Evolutionary conservation across 1,140 invertebrate genomes (phyloP).

Genomic region (Drosophila obscura): DNA sequence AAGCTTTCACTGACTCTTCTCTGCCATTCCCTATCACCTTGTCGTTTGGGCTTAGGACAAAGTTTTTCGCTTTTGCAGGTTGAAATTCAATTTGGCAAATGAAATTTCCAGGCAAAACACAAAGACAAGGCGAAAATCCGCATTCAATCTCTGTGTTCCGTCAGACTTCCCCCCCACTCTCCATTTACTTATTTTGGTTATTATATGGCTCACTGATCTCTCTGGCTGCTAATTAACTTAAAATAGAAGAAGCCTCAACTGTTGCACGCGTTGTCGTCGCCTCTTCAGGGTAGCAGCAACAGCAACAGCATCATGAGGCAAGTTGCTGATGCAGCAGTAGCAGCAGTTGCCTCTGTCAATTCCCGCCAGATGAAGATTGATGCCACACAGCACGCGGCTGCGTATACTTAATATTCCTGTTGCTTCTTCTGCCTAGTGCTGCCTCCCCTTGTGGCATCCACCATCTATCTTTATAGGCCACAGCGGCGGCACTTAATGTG

Average conservation of each 20-base stretch:
- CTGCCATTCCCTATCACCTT: neutral
- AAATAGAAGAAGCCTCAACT: conserved; percentile 67
- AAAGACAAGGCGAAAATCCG: conserved; percentile 32
- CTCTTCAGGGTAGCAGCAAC: conserved; percentile 48
- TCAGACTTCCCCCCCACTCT: neutral
- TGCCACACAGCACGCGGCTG: conserved; percentile 50
- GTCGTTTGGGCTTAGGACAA: conserved; percentile 58
- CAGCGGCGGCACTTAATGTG: conserved; percentile 47
- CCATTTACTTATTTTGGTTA: conserved; percentile 42
- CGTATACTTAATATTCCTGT: conserved; percentile 50
- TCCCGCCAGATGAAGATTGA: conserved; percentile 63
- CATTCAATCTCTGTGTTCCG: conserved; percentile 25
- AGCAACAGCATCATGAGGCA: conserved; percentile 11
- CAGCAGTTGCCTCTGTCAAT: conserved; percentile 45
- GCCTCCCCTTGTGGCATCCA: conserved; percentile 1
- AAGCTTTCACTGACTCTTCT: conserved; percentile 45
- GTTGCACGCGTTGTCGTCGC: conserved; percentile 73
- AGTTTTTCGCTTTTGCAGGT: conserved; percentile 55
- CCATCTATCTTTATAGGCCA: conserved; percentile 38
- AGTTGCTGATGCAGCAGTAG: neutral
- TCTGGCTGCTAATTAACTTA: conserved; percentile 71
- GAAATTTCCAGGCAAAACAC: conserved; percentile 59
- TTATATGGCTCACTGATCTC: conserved; percentile 56
- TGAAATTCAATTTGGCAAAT: conserved; percentile 78
- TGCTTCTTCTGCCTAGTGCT: conserved; percentile 11